These are phyloP conservation scores for Synaphobranchus kaupii DNA, from an alignment of 2,797 vertebrate species.

Conservation along the genomic window DNA sequence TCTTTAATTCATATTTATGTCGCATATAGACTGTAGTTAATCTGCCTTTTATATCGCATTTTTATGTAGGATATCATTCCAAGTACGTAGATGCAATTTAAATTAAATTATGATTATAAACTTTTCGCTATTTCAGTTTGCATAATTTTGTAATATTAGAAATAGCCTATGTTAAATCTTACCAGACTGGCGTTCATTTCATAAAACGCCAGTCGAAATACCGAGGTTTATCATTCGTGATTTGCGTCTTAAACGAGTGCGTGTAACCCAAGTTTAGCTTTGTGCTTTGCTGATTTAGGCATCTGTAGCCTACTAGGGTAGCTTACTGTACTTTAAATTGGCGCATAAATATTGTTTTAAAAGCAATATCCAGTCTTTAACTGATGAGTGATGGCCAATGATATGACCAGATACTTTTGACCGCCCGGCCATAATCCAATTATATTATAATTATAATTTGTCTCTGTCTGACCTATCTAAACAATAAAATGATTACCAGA, in stretches of 20 bases:
- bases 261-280: neutral
- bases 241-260: neutral
- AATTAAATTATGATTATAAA: too few species aligned
- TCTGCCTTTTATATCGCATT: neutral
- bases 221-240: neutral
- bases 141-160: too few species aligned
- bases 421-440: neutral
- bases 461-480: conserved; percentile 14
- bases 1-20: neutral
- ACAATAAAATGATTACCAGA: conserved; percentile 22
- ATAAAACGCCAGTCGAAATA: too few species aligned
- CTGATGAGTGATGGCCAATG: neutral
- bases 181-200: too few species aligned
- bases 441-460: neutral
- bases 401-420: neutral
- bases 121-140: too few species aligned
- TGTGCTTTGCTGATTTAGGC: neutral
- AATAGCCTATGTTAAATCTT: too few species aligned
- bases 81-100: neutral
- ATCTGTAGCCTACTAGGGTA: neutral
- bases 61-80: neutral
- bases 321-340: neutral
- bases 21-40: neutral
- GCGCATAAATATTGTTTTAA: neutral
- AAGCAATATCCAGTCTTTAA: neutral